Percentiles rank a stretch among this genome's conserved stretches.
These are phyloP conservation scores for Tyria jacobaeae DNA, from an alignment of 2,888 invertebrate genomes.

Conservation along the genomic window DNA sequence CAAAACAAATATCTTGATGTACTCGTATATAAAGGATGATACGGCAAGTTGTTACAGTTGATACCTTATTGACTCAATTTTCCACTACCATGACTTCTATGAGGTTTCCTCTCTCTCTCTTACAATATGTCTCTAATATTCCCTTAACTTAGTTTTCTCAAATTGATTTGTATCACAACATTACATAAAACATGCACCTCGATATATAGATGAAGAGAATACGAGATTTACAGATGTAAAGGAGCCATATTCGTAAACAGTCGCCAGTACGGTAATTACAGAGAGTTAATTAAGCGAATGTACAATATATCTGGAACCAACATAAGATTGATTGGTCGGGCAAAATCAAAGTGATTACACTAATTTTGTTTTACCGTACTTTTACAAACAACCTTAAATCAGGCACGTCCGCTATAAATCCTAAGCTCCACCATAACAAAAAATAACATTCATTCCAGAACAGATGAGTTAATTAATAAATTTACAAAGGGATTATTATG, in stretches of 20 bases:
- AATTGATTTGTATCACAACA: too few relatives aligned
- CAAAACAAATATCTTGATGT: too few relatives aligned
- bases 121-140: too few relatives aligned
- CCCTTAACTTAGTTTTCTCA: too few relatives aligned
- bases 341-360: slow-evolving; percentile 2
- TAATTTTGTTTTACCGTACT: slow-evolving; percentile 23
- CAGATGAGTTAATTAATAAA: slow-evolving; percentile 34
- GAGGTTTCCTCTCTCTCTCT: too few relatives aligned
- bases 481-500: slow-evolving; percentile 32
- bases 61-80: too few relatives aligned
- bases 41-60: too few relatives aligned
- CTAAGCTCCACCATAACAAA: slow-evolving; percentile 21
- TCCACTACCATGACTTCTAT: too few relatives aligned
- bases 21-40: too few relatives aligned
- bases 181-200: too few relatives aligned
- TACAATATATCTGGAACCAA: not conserved
- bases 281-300: not conserved
- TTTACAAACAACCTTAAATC: slow-evolving; percentile 13
- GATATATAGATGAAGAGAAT: too few relatives aligned
- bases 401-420: slow-evolving; percentile 21
- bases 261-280: not conserved
- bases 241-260: not conserved
- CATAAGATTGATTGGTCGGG: not conserved
- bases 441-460: slow-evolving; percentile 26
- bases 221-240: too few relatives aligned